phyloP scores from a whole-genome alignment of 2,888 invertebrate species.

The Plebejus melissa region DNA sequence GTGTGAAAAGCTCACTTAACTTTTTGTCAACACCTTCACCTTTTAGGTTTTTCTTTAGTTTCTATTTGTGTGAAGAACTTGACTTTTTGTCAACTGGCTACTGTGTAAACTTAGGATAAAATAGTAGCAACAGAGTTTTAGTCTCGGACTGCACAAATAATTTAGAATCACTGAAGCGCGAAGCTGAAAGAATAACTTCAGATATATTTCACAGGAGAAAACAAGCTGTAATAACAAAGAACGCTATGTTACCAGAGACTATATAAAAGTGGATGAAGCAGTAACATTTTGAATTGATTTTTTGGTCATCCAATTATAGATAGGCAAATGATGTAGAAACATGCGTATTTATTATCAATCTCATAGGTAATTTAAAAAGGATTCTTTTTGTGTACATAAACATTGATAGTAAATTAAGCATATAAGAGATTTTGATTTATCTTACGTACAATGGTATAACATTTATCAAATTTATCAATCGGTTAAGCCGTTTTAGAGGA shows the following conservation, averaged over 20 bases:
- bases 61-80: not conserved
- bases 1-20: no score
- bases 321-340: not conserved
- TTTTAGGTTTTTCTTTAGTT: not conserved
- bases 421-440: no score
- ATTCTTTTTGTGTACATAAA: no score
- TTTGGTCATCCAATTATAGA: not conserved
- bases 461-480: no score
- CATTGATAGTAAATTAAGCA: no score
- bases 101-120: not conserved
- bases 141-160: constrained; percentile 17
- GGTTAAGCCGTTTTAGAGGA: no score
- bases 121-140: not conserved
- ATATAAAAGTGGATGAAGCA: not conserved
- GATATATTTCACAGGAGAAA: constrained; percentile 17
- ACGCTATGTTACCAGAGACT: not conserved
- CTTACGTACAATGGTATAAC: no score
- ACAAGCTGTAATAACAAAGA: constrained; percentile 19
- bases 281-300: not conserved
- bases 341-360: not conserved
- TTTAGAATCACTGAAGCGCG: constrained; percentile 15
- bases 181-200: constrained; percentile 23
- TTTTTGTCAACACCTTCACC: no score
- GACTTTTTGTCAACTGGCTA: not conserved
- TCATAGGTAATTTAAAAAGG: no score